Base-by-base conservation (phyloP, 2,888 invertebrate species). In the Aspidapion aeneum region DNA sequence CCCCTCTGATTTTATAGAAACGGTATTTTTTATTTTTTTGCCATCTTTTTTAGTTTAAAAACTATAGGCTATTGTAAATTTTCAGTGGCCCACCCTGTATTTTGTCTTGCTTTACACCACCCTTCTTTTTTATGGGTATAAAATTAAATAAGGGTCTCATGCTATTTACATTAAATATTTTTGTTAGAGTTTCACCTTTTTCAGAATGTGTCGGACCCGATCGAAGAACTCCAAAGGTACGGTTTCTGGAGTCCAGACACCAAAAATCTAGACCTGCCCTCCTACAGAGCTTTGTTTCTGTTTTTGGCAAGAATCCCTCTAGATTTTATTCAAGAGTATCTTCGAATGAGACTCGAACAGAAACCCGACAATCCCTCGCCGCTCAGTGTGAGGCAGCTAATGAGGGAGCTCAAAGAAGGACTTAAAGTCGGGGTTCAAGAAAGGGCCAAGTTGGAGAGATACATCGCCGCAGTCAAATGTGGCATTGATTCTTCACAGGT, bases 271-370 rank as follows among this genome's bases (percentile, higher is more conserved):
- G 86, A 87, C 64, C 82, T 97, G 68, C 97, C 96, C 0, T 91
- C 93, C 1, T 95, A 94, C 81, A 86, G 90, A 70, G 87, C 90
- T 48, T 87, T 90, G 66, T 97, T 94, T 81, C 84, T 96, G 60
- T 93, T 96, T 78, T 84, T 97, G 17, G 88, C 92, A 64, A 87
- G 90, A 58, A 87, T 96, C 59, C 93, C 94, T 20, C 81, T 98
- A 74, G 94, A 96, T 79, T 89, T 96, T n/a, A 90, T 95, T 66
- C 93, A 96, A 75, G 96, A 97, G 80, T 96, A 95, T 81, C 82
- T 97, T 54, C 82, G 88, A 65, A 88, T 96, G 84, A 82, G 96
- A 54, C 82, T 96, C 50, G 94, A 96, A 75, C 89, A 91, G 65
- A 87, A 90, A 63, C 93, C 93, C 0, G 86, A 86, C 19, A 88